Base-by-base conservation (phyloP, 2,113 vertebrate genomes). In the Cranoglanis bouderius region DNA sequence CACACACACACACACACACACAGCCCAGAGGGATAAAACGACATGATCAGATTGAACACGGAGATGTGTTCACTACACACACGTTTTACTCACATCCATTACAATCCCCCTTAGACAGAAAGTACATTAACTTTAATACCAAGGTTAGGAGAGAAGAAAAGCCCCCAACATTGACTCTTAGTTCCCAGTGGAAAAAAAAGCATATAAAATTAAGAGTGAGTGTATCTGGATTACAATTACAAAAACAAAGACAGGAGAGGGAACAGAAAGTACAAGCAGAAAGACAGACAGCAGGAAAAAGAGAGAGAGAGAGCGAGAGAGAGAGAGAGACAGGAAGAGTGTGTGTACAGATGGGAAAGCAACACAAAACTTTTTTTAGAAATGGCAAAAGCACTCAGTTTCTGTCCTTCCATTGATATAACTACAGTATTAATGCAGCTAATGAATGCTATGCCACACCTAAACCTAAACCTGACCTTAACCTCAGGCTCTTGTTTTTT, bases 341-440 rank as follows among this genome's bases (percentile, higher is more conserved):
- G 88, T 6, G 53, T 84, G 46, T 12, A 59, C 38, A 86, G 78
- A 82, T 49, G 57, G 7, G 81, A 85, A 12, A 38, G 74, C 14
- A 43, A 80, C 61, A 65, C 90, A 90, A 67, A 72, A 67, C 51
- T 65, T 46, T 21, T 91, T 91, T 65, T 40, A 93, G 91, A 93
- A 93, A 92, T 91, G 92, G 94, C 93, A 92, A 93, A 92, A 93
- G 92, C 91, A 93, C 49, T 65, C 21, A 32, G 12, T 51, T 78
- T 78, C 43, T 51, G n/a, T 35, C 49, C 53, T 24, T 10, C 38
- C 24, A 43, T 8, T 59, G 53, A 82, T 10, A 24, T 32, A 26
- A 5, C 51, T 38, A 49, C 53, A 55, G 53, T 55, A 65, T 57
- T 82, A 38, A 57, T 24, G 9, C 24, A 35, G n/a, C 19, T 40